These are phyloP conservation scores for Anthrax anthrax DNA, from an alignment of 2,888 invertebrate genomes.

Conservation along the genomic window DNA sequence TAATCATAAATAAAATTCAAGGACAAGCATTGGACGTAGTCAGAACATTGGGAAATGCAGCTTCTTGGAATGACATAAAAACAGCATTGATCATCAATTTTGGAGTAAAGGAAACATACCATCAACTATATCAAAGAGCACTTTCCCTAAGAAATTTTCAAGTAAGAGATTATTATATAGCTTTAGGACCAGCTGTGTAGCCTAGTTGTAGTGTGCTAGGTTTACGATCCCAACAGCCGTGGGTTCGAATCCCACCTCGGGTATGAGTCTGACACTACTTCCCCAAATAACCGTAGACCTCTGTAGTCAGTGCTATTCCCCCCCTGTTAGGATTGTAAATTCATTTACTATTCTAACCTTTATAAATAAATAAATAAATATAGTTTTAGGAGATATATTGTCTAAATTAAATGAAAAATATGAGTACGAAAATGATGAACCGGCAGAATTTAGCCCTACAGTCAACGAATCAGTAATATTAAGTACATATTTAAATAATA, in stretches of 20 bases:
- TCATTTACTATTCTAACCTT: too few species aligned
- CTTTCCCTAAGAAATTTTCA: conserved; percentile 7
- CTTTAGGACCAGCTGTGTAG: too few species aligned
- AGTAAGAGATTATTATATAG: too few species aligned
- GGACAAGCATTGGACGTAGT: conserved; percentile 13
- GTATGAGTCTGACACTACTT: too few species aligned
- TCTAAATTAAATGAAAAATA: conserved; percentile 13
- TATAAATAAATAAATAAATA: conserved; percentile 11
- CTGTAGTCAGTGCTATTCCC: too few species aligned
- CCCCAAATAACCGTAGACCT: too few species aligned
- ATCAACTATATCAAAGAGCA: conserved; percentile 8
- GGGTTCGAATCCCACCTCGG: too few species aligned
- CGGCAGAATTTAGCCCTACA: conserved; percentile 12
- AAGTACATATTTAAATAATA: conserved; percentile 14
- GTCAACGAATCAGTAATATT: conserved; percentile 12
- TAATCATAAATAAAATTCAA: conserved; percentile 14
- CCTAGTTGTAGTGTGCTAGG: too few species aligned
- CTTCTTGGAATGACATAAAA: conserved; percentile 10
- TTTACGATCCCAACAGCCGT: too few species aligned
- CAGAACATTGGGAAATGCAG: conserved; percentile 8
- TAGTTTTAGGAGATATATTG: conserved; percentile 8
- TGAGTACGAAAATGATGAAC: conserved; percentile 12
- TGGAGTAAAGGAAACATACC: conserved; percentile 11
- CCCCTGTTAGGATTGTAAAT: too few species aligned
- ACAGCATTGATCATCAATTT: conserved; percentile 9